A percentile compares a stretch with the other conserved stretches of the same genome.
phyloP scores from a whole-genome alignment of 2,888 invertebrate genomes.

The Cryptops parisi region DNA sequence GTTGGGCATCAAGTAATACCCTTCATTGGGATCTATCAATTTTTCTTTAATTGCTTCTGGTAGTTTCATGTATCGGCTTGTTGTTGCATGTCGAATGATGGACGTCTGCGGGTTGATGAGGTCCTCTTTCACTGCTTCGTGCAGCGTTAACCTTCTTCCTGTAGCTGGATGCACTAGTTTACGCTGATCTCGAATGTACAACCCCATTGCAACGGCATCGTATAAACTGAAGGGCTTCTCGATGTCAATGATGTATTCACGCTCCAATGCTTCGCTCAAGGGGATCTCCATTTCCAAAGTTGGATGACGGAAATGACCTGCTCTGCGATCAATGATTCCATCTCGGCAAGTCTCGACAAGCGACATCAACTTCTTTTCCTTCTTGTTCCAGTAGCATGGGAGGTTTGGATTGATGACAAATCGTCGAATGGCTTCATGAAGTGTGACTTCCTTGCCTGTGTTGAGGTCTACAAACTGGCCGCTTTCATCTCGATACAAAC shows the following conservation, averaged over 20 bases:
- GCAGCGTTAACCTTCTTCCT: constrained; percentile 54
- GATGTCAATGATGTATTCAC: constrained; percentile 51
- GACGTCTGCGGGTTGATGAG: constrained; percentile 61
- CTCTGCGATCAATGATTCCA: constrained; percentile 23
- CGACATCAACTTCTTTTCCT: constrained; percentile 33
- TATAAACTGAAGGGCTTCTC: constrained; percentile 65
- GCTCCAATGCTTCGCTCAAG: constrained; percentile 55
- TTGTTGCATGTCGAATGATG: constrained; percentile 51
- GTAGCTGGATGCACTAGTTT: constrained; percentile 61
- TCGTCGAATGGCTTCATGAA: constrained; percentile 68
- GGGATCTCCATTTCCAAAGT: constrained; percentile 35
- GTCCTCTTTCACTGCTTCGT: constrained; percentile 56
- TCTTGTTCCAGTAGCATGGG: constrained; percentile 28
- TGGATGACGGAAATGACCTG: constrained; percentile 21
- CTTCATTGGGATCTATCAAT: constrained; percentile 46
- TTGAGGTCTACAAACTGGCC: constrained; percentile 71
- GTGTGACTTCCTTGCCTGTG: constrained; percentile 58
- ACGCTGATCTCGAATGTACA: constrained; percentile 52
- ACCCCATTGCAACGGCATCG: constrained; percentile 60
- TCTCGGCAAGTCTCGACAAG: constrained; percentile 32
- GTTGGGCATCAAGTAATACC: constrained; percentile 47
- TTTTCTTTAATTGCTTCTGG: constrained; percentile 53
- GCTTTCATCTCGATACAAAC: constrained; percentile 61
- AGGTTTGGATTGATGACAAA: constrained; percentile 63
- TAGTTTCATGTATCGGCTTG: constrained; percentile 54